Evolutionary conservation across 2,797 vertebrate genomes (phyloP).

Genomic region (Coranthus polyacanthus): DNA sequence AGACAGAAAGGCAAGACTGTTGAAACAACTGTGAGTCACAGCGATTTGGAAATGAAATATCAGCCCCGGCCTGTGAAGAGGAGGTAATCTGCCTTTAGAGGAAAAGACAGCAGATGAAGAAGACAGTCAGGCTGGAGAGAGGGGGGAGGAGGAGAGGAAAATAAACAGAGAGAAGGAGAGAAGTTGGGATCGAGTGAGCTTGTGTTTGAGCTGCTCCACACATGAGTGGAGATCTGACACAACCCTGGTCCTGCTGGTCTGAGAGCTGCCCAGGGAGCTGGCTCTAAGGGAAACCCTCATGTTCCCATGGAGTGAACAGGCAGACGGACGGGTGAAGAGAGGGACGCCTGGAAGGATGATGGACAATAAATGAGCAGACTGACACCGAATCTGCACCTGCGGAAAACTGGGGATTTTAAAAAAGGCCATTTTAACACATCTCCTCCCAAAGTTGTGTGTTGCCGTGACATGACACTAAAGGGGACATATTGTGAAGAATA

Average conservation of each 20-base stretch:
- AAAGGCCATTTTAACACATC: too few relatives aligned
- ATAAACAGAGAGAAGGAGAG: not conserved
- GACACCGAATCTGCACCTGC: too few relatives aligned
- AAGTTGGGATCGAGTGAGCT: conserved; percentile 32
- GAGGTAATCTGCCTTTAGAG: conserved; percentile 54
- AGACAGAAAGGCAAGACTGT: not conserved
- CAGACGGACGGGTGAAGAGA: not conserved
- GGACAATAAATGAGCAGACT: not conserved
- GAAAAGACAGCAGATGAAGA: conserved; percentile 39
- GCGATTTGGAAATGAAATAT: conserved; percentile 72
- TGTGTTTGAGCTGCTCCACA: conserved; percentile 59
- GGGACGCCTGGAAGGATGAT: conserved; percentile 2
- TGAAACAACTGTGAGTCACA: too few relatives aligned
- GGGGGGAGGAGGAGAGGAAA: not conserved
- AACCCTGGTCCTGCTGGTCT: conserved; percentile 55
- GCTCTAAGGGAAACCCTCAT: conserved; percentile 37
- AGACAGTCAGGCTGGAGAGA: not conserved
- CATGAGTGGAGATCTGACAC: conserved; percentile 73
- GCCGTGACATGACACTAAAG: too few relatives aligned
- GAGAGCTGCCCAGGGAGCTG: conserved; percentile 36
- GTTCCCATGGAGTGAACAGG: conserved; percentile 27
- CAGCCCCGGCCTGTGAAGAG: conserved; percentile 37
- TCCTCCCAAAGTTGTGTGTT: too few relatives aligned
- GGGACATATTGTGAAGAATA: too few relatives aligned
- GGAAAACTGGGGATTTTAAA: too few relatives aligned